Base-by-base conservation (phyloP, 2,113 vertebrate genomes). In the Notiomystis cincta region DNA sequence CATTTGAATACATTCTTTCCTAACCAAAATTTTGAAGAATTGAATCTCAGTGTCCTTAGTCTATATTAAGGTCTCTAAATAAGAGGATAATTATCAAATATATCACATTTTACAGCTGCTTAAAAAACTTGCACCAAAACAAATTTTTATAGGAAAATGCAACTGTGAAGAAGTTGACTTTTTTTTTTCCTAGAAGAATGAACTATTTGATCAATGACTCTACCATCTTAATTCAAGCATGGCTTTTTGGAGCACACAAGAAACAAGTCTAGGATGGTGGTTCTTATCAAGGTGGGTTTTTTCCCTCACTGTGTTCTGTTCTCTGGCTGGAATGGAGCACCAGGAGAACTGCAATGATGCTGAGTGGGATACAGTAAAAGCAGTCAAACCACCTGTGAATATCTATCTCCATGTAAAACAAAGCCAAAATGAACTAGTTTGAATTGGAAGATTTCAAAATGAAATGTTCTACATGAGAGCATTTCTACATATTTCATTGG, bases 241-340 rank as follows among this genome's bases (percentile, higher is more conserved):
- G 2, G 44, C 24, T 83, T 83, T 31, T 37, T 83, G 45, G 35
- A 89, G 58, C 20, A 79, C 38, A 73, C 1, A 22, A 37, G 22
- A 70, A 66, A 84, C 13, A 78, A 48, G 33, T 67, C 28, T 56
- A 45, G 33, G n/a, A 71, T 40, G 13, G 28, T 58, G 22, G 13
- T 45, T 82, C 21, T 83, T 50, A 28, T 27, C 13, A 75, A 65
- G 42, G 45, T 53, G 12, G 4, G 1, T 3, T 51, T 72, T 47
- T 20, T 3, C 9, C 22, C 56, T 50, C 44, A 35, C 14, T 4
- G 1, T 7, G 40, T 21, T 54, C 20, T 30, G 0, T 45, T 64
- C 44, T 67, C 33, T 86, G 48, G 2, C 62, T 83, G 44, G n/a
- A 86, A 71, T 9, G 11, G 40, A 28, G n/a, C 47, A 30, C 3